A percentile compares a stretch with the other conserved stretches of the same genome.
phyloP scores from a whole-genome alignment of 2,888 invertebrate species.

The Periphyllus acericola region DNA sequence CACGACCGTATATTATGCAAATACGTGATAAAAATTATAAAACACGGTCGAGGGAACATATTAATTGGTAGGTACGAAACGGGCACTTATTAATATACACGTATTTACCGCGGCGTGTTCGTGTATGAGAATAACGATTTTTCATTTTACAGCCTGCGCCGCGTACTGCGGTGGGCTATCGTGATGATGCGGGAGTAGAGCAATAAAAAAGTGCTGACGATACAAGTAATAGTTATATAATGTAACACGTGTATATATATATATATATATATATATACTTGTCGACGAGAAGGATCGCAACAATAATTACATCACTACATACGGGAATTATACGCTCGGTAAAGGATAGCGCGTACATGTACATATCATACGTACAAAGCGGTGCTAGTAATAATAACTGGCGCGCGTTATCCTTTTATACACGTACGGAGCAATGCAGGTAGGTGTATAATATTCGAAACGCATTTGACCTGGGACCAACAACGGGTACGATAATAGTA shows the following conservation, averaged over 20 bases:
- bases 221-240: not conserved
- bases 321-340: not conserved
- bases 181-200: not conserved
- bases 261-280: not conserved
- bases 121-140: not conserved
- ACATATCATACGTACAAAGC: not conserved
- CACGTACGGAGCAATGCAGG: not conserved
- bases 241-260: too few relatives aligned
- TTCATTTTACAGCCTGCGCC: not conserved
- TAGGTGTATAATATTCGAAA: not conserved
- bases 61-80: too few relatives aligned
- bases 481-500: not conserved
- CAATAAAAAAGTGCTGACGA: not conserved
- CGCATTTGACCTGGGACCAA: constrained; percentile 11
- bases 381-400: not conserved
- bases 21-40: too few relatives aligned
- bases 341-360: not conserved
- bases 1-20: too few relatives aligned
- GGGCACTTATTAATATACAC: too few relatives aligned
- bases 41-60: too few relatives aligned
- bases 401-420: not conserved
- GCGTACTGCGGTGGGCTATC: not conserved
- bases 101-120: not conserved
- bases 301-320: not conserved
- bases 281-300: not conserved